These are phyloP conservation scores for Axinella damicornis DNA, from an alignment of 37 sponge, comb jelly and placozoan species.

Conservation along the genomic window DNA sequence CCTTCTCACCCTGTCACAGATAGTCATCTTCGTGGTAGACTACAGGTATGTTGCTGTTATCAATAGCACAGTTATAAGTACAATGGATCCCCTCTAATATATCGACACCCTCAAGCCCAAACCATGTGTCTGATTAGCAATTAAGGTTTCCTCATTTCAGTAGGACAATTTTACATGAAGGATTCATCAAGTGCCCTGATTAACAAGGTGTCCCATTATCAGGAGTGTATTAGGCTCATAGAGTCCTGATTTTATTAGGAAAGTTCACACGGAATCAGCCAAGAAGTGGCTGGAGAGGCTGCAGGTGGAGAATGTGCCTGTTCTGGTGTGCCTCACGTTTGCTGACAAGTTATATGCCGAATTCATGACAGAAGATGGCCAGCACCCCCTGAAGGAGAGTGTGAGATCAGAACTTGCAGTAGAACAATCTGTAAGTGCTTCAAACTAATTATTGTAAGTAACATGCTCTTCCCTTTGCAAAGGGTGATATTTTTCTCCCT, in stretches of 20 bases:
- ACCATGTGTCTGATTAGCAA: too few species aligned
- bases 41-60: constrained; percentile 35
- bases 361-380: constrained; percentile 18
- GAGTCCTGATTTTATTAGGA: constrained; percentile 11
- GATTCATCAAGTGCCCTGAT: too few species aligned
- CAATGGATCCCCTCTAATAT: too few species aligned
- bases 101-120: too few species aligned
- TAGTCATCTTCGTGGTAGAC: constrained; percentile 63
- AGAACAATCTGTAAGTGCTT: neutral
- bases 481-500: too few species aligned
- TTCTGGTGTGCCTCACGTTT: constrained; percentile 59
- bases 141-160: too few species aligned
- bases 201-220: too few species aligned
- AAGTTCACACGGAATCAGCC: constrained; percentile 38
- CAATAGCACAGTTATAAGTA: too few species aligned
- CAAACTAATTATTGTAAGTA: too few species aligned
- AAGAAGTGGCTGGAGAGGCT: constrained; percentile 45
- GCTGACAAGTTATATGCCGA: constrained; percentile 69
- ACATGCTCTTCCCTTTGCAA: too few species aligned
- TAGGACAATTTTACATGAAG: too few species aligned
- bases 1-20: constrained; percentile 46
- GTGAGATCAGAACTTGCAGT: neutral
- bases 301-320: constrained; percentile 16
- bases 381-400: neutral
- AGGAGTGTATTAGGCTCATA: too few species aligned